Conservation (phyloP, 1,140 invertebrate genomes). For the Temnothorax longispinosus region DNA sequence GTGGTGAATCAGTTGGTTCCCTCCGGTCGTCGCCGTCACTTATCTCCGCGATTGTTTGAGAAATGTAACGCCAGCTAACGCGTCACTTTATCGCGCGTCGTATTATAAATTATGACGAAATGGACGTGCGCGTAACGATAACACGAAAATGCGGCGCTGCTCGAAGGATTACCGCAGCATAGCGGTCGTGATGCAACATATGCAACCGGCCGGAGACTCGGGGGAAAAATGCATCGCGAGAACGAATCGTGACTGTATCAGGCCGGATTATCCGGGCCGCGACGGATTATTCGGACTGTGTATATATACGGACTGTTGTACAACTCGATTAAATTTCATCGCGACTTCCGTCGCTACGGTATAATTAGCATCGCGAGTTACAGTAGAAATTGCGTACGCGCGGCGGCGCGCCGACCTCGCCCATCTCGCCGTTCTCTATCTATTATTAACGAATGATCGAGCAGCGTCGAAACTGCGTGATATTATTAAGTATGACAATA, state of each 20-base stretch:
- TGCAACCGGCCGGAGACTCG: not conserved
- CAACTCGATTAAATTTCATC: slow-evolving; percentile 39
- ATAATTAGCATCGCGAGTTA: slow-evolving; percentile 43
- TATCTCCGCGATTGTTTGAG: slow-evolving; percentile 11
- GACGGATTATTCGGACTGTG: slow-evolving; percentile 21
- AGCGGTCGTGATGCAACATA: not conserved
- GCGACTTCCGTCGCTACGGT: slow-evolving; percentile 3
- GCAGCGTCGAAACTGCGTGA: slow-evolving; percentile 26
- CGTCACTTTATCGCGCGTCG: slow-evolving; percentile 25
- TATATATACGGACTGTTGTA: not conserved
- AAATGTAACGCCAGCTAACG: slow-evolving; percentile 5
- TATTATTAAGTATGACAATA: slow-evolving; percentile 56
- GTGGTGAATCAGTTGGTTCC: not conserved
- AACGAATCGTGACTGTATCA: slow-evolving; percentile 21
- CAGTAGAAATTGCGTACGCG: slow-evolving; percentile 32
- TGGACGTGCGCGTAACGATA: slow-evolving; percentile 28
- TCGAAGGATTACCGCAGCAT: slow-evolving; percentile 26
- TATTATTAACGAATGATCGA: slow-evolving; percentile 56
- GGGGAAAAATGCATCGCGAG: slow-evolving; percentile 1
- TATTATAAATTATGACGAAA: slow-evolving; percentile 51
- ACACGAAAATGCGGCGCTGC: slow-evolving; percentile 30
- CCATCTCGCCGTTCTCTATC: slow-evolving; percentile 29
- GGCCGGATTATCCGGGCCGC: slow-evolving; percentile 17
- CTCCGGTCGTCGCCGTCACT: not conserved
- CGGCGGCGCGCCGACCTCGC: slow-evolving; percentile 1